Evolutionary conservation across 2,113 vertebrate species (phyloP), one percentile per base, ranked within the genome.

Genomic region (Plestiodon gilberti): DNA sequence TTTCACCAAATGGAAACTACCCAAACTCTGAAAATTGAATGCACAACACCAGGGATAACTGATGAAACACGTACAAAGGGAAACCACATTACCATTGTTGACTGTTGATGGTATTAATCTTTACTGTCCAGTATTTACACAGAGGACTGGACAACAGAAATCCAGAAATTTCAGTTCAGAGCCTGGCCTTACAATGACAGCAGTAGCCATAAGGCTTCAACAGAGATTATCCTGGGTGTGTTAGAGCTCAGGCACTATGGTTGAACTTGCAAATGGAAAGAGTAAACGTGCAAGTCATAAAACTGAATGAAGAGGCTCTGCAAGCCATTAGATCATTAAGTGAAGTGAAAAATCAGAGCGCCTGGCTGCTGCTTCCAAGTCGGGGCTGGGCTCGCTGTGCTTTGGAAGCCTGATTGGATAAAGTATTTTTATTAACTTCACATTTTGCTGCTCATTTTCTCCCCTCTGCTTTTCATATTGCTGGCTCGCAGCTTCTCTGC

Each of bases 361-460:
- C 87, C 85, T 22, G 6, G 86, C 89, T 90, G 84, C 75, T 91
- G 92, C 94, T 93, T 91, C 91, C 84, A 83, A 84, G 76, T 77
- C 73, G 23, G 89, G 90, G 84, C 64, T 93, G 80, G 4, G 40
- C 87, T 94, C 89, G 87, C 91, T 95, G 94, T 85, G 83, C 84
- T 74, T 86, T 86, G 85, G 71, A 93, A 94, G 92, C 91, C 91
- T 95, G 96, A 96, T 94, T 96, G 96, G 93, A 95, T 95, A 88
- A 94, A 94, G 83, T 93, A 89, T 91, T 95, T 86, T 96, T 96
- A 96, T 97, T 96, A 96, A 96, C 91, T 95, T 96, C 95, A 95
- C 93, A 94, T 97, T 96, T 95, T 91, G 40, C 93, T 92, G 95
- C 94, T 95, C 91, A 95, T 96, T 96, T 95, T 93, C 92, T 81